Evolutionary conservation across 2,113 vertebrate genomes (phyloP).

Genomic region (Eulemur rufifrons): DNA sequence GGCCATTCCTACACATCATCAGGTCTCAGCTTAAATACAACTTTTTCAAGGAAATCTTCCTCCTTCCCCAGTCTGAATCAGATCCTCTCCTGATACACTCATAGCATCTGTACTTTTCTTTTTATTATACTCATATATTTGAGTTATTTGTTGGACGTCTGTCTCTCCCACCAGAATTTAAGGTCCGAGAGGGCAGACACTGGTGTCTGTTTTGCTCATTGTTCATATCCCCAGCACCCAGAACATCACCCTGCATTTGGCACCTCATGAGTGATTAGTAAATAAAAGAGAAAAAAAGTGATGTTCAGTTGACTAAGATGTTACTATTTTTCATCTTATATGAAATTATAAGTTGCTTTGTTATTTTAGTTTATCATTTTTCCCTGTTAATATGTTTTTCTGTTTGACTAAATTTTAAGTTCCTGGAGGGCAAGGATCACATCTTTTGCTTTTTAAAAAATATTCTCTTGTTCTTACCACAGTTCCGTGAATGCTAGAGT

Average conservation of each 20-base stretch:
- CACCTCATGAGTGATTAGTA: background rate
- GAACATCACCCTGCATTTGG: background rate
- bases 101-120: background rate
- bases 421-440: background rate
- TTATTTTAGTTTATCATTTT: background rate
- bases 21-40: no score
- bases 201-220: background rate
- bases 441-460: background rate
- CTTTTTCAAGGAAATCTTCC: background rate
- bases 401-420: background rate
- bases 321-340: background rate
- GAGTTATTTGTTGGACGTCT: background rate
- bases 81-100: background rate
- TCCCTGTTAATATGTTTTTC: background rate
- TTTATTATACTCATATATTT: accelerated
- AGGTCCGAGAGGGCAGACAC: accelerated
- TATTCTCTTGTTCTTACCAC: background rate
- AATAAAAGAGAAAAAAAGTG: background rate
- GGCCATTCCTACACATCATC: accelerated
- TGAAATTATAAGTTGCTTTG: background rate
- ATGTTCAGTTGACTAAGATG: background rate
- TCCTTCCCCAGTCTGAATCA: accelerated
- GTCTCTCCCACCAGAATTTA: background rate
- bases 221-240: background rate
- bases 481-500: background rate